Percentiles rank a stretch among this genome's conserved stretches.
phyloP scores from a whole-genome alignment of 1,140 invertebrate genomes.

The Hesperophylax magnus region DNA sequence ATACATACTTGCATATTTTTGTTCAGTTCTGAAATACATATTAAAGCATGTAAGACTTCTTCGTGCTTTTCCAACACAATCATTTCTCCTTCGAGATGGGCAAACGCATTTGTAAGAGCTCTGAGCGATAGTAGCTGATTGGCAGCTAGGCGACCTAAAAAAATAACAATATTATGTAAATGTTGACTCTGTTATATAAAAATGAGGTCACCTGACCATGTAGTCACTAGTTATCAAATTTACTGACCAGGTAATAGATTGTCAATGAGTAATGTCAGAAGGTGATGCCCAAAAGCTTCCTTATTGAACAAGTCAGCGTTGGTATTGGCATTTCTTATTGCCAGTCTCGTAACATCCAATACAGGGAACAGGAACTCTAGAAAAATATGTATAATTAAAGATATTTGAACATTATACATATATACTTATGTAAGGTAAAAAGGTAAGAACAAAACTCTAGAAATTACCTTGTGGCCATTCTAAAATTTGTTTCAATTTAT shows the following conservation, averaged over 20 bases:
- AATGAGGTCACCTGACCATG: background rate
- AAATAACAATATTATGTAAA: slow-evolving; percentile 11
- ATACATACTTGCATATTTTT: slow-evolving; percentile 77
- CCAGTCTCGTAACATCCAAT: slow-evolving; percentile 86
- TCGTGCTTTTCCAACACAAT: slow-evolving; percentile 73
- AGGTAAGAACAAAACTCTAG: background rate
- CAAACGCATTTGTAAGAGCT: slow-evolving; percentile 83
- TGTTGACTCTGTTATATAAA: background rate
- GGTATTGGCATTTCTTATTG: slow-evolving; percentile 77
- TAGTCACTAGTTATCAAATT: too few relatives aligned
- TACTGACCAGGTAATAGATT: slow-evolving; percentile 63
- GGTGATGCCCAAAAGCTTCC: slow-evolving; percentile 61
- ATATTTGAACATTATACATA: too few relatives aligned
- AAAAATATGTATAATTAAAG: slow-evolving; percentile 57
- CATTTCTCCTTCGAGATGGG: slow-evolving; percentile 74
- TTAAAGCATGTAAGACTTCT: slow-evolving; percentile 72
- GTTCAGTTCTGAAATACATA: slow-evolving; percentile 72
- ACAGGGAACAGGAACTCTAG: slow-evolving; percentile 87
- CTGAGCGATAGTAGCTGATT: slow-evolving; percentile 87
- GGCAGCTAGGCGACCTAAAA: slow-evolving; percentile 69
- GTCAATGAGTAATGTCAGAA: slow-evolving; percentile 64
- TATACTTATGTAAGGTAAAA: too few relatives aligned
- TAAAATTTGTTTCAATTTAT: slow-evolving; percentile 78
- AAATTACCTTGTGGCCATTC: slow-evolving; percentile 81
- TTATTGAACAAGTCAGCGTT: slow-evolving; percentile 72